Base-by-base conservation (phyloP, 2,888 invertebrate genomes). In the Ariolimax columbianus region DNA sequence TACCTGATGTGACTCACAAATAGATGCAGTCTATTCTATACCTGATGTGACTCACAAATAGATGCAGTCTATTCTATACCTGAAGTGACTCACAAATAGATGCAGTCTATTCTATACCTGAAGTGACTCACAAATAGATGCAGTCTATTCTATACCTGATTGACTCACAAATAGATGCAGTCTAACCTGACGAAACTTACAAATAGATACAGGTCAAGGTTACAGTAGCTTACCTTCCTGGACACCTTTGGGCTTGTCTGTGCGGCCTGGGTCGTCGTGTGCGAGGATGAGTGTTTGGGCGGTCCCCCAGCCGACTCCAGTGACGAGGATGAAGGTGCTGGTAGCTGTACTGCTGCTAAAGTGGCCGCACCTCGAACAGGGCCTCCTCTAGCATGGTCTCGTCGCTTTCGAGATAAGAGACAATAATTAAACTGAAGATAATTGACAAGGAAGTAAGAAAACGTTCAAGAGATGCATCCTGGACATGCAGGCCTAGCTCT, bases 361-460 rank as follows among this genome's bases (percentile, higher is more conserved):
- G 78, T 19, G 14, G 83, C 36, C 33, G 73, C 23, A 36, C 73
- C 75, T 38, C 73, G 59, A 26, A 68, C 43, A 26, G 83, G 33
- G 17, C 79, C 55, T 55, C 82, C 88, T 38, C 90, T 88, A 88
- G 91, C 89, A 84, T 90, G 91, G 83, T 90, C 90, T 84, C 92
- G 91, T 86, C 91, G 91, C 89, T 92, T 91, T 82, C 89, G 91
- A 82, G 89, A 84, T 63, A 55, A 23, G 23, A 55, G 17, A 87
- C 55, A 78, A 83, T 63, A 55, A 87, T 36, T 17, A 77, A 77
- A 73, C 66, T 63, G 72, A 83, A 70, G 55, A 86, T 82, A 66
- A 87, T 47, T 47, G 85, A 81, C 30, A 68, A 40, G 68, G 73
- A 82, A 30, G 82, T 80, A 73, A 86, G 59, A 23, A 86, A 79